Conservation (phyloP, 2,113 vertebrate species). For the Dolichallabes microphthalmus region DNA sequence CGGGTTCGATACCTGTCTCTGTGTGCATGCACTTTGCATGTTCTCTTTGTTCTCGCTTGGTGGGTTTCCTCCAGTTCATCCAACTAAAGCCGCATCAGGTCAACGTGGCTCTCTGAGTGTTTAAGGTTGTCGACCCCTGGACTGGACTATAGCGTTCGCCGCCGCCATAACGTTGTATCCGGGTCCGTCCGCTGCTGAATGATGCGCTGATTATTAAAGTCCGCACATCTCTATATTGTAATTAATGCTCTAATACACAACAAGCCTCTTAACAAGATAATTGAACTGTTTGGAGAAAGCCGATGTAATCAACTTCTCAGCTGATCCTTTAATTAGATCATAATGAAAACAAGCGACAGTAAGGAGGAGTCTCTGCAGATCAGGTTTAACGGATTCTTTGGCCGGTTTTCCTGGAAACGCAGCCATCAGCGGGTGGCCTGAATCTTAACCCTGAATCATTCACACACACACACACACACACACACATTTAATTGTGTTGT, state of each 20-base stretch:
- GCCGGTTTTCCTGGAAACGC: not conserved
- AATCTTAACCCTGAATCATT: not conserved
- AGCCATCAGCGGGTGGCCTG: not conserved
- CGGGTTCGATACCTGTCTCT: no score
- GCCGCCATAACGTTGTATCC: not conserved
- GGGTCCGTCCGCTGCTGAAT: not conserved
- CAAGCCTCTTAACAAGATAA: not conserved
- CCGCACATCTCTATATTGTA: not conserved
- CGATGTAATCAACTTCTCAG: slow-evolving; percentile 44
- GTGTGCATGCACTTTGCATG: no score
- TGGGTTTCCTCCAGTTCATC: no score
- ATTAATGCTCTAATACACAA: not conserved
- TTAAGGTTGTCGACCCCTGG: no score
- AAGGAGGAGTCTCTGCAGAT: not conserved
- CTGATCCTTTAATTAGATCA: slow-evolving; percentile 44
- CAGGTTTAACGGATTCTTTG: not conserved
- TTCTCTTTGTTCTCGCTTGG: no score
- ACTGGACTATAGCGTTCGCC: no score
- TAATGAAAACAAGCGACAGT: slow-evolving; percentile 18
- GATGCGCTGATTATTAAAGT: not conserved
- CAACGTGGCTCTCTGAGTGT: no score
- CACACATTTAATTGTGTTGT: not conserved
- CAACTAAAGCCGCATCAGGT: no score
- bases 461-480: not conserved
- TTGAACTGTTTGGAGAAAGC: slow-evolving; percentile 21